Percentiles rank a stretch among this genome's conserved stretches.
These are phyloP conservation scores for Polylopha cassiicola DNA, from an alignment of 2,888 invertebrate genomes.

Conservation along the genomic window DNA sequence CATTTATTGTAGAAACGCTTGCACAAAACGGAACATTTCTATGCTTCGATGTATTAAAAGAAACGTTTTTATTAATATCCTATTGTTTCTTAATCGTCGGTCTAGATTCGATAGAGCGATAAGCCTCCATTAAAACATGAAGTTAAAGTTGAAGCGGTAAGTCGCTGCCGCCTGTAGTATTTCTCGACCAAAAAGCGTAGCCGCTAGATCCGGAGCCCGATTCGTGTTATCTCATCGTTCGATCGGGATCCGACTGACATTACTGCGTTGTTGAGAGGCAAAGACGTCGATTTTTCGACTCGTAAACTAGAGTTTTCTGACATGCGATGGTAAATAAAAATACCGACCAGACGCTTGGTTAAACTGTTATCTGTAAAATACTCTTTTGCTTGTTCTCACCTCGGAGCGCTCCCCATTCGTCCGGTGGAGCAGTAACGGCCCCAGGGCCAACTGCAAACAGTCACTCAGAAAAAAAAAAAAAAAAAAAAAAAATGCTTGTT, in stretches of 20 bases:
- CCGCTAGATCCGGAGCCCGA: conserved; percentile 57
- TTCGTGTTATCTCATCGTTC: conserved; percentile 52
- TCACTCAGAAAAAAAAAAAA: too few relatives aligned
- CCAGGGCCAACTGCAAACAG: too few relatives aligned
- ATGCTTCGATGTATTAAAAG: conserved; percentile 56
- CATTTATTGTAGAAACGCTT: conserved; percentile 6
- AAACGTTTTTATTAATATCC: conserved; percentile 63
- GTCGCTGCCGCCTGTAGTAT: conserved; percentile 51
- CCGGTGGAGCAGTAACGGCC: too few relatives aligned
- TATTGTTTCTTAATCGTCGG: conserved; percentile 70
- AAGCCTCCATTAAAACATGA: conserved; percentile 66
- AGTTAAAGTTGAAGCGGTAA: conserved; percentile 55
- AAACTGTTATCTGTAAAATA: too few relatives aligned
- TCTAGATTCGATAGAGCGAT: conserved; percentile 64
- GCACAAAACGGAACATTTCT: conserved; percentile 57
- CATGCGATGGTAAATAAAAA: conserved; percentile 43
- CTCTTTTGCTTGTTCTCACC: too few relatives aligned
- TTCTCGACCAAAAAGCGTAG: conserved; percentile 51
- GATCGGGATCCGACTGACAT: conserved; percentile 58
- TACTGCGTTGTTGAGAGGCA: conserved; percentile 41
- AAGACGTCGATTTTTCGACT: conserved; percentile 54
- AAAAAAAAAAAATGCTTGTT: neutral
- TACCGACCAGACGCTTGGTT: conserved; percentile 38
- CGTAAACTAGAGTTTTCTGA: conserved; percentile 43
- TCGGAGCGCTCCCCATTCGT: too few relatives aligned